Base-by-base conservation (phyloP, 2,888 invertebrate species). In the Callyntrura sp. region DNA sequence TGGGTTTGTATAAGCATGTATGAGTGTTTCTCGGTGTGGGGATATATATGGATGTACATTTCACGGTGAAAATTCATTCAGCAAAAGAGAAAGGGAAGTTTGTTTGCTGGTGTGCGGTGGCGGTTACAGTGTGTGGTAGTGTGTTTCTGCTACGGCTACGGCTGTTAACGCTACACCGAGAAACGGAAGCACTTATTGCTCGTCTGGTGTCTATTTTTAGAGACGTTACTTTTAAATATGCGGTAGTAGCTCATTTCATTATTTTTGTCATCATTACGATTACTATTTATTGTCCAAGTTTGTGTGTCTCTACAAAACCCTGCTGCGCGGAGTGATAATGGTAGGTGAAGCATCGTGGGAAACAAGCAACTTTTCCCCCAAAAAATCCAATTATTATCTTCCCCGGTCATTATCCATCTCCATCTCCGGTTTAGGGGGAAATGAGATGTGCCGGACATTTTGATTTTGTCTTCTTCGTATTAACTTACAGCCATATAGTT, bases 311-410 rank as follows among this genome's bases (percentile, higher is more conserved):
- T 65, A 12, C 14, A 28, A 60, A 9, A 20, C 60, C 17, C 60
- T 28, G 23, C 25, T 28, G 65, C 12, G 25, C 12, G 8, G 28
- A 68, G 28, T 68, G 43, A 35, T 35, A 73, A 20, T 73, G 17
- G 0, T 9, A 20, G 25, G 0, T n/a, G n/a, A 43, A 45, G 17
- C 35, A 55, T 81, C 45, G 25, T 25, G 14, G 62, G 28, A 70
- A 84, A 48, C 73, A 17, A 20, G 17, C n/a, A n/a, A n/a, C n/a
- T n/a, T n/a, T n/a, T n/a, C n/a, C n/a, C n/a, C 73, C 48, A 23
- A 43, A 83, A 60, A 84, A 84, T 84, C 51, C 51, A 84, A 70
- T 84, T 84, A 84, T 83, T n/a, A n/a, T n/a, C n/a, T 28, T 14
- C 17, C 25, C 57, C 60, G 48, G 20, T 35, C 35, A 43, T 25